Evolutionary conservation across 2,797 vertebrate genomes (phyloP).

Genomic region (Parotocinclus haroldoi): DNA sequence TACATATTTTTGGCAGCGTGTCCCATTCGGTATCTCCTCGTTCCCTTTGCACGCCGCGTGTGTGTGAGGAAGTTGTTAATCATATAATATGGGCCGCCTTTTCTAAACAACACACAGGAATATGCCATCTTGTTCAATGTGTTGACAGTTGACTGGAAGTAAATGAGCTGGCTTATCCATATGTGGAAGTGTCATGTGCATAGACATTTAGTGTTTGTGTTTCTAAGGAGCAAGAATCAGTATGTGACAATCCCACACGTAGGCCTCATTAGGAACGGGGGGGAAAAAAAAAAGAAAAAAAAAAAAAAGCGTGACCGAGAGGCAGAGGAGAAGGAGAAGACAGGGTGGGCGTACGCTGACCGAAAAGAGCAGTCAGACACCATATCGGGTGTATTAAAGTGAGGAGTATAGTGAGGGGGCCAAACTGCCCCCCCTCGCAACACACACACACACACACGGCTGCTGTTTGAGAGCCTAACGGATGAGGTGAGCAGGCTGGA

Average conservation of each 20-base stretch:
- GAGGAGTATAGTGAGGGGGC: constrained; percentile 21
- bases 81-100: too few species aligned
- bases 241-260: not conserved
- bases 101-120: too few species aligned
- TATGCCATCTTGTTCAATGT: too few species aligned
- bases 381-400: not conserved
- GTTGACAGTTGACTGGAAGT: too few species aligned
- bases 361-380: constrained; percentile 5
- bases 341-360: constrained; percentile 19
- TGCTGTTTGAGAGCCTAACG: constrained; percentile 62
- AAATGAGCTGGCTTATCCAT: too few species aligned
- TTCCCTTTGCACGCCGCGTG: too few species aligned
- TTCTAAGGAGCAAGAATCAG: not conserved
- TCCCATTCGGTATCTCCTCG: too few species aligned
- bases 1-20: too few species aligned
- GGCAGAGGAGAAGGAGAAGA: constrained; percentile 23
- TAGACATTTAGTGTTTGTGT: not conserved
- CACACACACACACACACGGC: constrained; percentile 46
- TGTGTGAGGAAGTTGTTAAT: too few species aligned
- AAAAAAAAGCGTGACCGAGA: too few species aligned
- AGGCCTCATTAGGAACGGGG: not conserved
- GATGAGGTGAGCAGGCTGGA: constrained; percentile 64
- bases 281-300: too few species aligned
- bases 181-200: too few species aligned
- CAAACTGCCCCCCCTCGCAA: constrained; percentile 54